Base-by-base conservation (phyloP, 92 coral and sea anemone genomes). In the Palythoa heliodiscus region DNA sequence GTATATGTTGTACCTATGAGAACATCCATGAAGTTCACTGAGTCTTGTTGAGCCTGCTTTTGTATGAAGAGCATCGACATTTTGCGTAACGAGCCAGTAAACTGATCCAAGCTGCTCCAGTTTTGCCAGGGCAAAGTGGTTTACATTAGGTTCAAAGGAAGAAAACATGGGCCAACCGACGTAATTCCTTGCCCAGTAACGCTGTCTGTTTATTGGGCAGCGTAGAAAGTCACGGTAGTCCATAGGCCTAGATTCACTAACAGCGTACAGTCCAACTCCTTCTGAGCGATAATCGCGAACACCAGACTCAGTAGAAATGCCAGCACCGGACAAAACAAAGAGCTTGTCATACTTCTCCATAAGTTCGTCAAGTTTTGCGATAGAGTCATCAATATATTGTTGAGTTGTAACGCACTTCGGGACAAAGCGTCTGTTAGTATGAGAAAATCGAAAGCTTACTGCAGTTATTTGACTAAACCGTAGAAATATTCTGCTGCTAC, bases 111-210 rank as follows among this genome's bases (percentile, higher is more conserved):
- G 87, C 86, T 88, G 90, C 78, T 97, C 99, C 20, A 97, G 90
- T 11, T 84, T 82, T 11, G 95, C 93, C 64, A 96, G 57, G 4
- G 96, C 95, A 69, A 83, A 87, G 76, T 96, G 99, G 35, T 91
- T 93, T 1, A 47, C 71, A 77, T 95, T 96, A 7, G 99, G 99
- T 43, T 91, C 79, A 12, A 90, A 92, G 50, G 95, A 84, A 8
- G 95, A 92, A 85, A 97, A 97, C 48, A 89, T 91, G 11, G 91
- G 89, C 98, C 98, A 97, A 8, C 98, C 99, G 67, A 89, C 98
- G 14, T 91, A 97, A 76, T 97, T 97, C 71, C 99, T 88, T 4
- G 99, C 98, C 99, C 99, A 97, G 70, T 97, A 94, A 68, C 98
- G 82, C 82, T 82, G 89, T 39, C 98, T 92, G 23, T 82, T 92